Conservation (phyloP, 2,797 vertebrate genomes). For the Chaunax sp. region DNA sequence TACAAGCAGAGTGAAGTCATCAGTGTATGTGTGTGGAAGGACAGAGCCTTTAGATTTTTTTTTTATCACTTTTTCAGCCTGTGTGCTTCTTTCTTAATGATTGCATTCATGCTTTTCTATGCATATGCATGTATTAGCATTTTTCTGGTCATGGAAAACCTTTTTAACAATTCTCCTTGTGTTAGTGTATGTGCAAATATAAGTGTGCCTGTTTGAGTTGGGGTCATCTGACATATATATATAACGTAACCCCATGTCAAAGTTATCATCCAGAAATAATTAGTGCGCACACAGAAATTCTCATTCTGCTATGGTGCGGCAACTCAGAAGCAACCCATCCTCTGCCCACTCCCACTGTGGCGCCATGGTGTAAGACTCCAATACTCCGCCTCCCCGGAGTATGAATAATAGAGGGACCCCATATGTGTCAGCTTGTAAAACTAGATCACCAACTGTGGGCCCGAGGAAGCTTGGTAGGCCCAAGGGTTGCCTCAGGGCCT, state of each 20-base stretch:
- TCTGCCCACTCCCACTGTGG: slow-evolving; percentile 8
- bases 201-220: not conserved
- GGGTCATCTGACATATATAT: slow-evolving; percentile 29
- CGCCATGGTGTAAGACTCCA: slow-evolving; percentile 47
- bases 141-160: slow-evolving; percentile 9
- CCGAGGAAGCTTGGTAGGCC: slow-evolving; percentile 65
- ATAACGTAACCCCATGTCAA: slow-evolving; percentile 42
- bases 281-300: slow-evolving; percentile 18
- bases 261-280: slow-evolving; percentile 39
- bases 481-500: slow-evolving; percentile 54
- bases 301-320: slow-evolving; percentile 17
- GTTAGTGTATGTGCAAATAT: not conserved
- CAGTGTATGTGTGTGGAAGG: slow-evolving; percentile 36
- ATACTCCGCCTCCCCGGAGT: slow-evolving; percentile 45
- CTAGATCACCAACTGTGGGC: slow-evolving; percentile 83
- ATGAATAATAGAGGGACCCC: slow-evolving; percentile 78
- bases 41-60: slow-evolving; percentile 2
- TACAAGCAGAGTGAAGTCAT: slow-evolving; percentile 60
- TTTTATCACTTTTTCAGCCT: slow-evolving; percentile 18
- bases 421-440: slow-evolving; percentile 78
- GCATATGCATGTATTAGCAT: no score
- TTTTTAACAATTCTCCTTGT: not conserved
- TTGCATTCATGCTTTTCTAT: no score
- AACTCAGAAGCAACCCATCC: slow-evolving; percentile 19
- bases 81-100: slow-evolving; percentile 1